These are phyloP conservation scores for Drosophila carrolli DNA, from an alignment of 1,140 invertebrate genomes.

Conservation along the genomic window DNA sequence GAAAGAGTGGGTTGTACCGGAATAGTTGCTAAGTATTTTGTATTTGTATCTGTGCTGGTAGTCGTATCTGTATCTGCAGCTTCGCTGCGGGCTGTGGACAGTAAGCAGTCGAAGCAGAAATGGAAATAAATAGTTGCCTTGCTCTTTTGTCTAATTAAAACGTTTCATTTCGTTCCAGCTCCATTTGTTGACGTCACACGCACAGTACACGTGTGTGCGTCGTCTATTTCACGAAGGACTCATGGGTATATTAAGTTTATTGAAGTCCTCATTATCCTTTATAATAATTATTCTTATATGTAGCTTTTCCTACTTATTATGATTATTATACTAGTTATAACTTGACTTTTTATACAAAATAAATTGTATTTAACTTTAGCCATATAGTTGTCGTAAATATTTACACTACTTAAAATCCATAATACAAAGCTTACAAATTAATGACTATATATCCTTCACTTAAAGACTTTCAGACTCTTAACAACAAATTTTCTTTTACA, in stretches of 20 bases:
- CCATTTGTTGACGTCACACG: constrained; percentile 65
- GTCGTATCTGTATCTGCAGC: constrained; percentile 32
- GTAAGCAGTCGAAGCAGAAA: constrained; percentile 50
- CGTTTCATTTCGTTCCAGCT: constrained; percentile 63
- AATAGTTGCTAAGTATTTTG: constrained; percentile 31
- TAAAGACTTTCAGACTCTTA: too few species aligned
- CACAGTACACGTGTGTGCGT: constrained; percentile 23
- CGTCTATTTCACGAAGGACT: neutral
- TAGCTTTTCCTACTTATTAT: too few species aligned
- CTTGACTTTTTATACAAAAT: too few species aligned
- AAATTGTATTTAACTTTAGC: too few species aligned
- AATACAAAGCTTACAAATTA: too few species aligned
- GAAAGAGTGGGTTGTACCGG: constrained; percentile 7
- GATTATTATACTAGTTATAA: too few species aligned
- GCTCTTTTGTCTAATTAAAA: constrained; percentile 81
- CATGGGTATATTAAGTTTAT: neutral
- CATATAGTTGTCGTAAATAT: too few species aligned
- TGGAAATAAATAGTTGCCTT: constrained; percentile 80
- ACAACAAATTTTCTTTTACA: too few species aligned
- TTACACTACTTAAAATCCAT: too few species aligned
- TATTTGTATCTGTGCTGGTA: constrained; percentile 16
- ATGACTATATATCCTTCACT: too few species aligned
- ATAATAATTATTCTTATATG: too few species aligned
- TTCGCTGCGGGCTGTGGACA: constrained; percentile 40
- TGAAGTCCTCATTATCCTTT: too few species aligned